Evolutionary conservation across 2,888 invertebrate species (phyloP), one percentile per base, ranked within the genome.

Genomic region (Pasiphila rectangulata): DNA sequence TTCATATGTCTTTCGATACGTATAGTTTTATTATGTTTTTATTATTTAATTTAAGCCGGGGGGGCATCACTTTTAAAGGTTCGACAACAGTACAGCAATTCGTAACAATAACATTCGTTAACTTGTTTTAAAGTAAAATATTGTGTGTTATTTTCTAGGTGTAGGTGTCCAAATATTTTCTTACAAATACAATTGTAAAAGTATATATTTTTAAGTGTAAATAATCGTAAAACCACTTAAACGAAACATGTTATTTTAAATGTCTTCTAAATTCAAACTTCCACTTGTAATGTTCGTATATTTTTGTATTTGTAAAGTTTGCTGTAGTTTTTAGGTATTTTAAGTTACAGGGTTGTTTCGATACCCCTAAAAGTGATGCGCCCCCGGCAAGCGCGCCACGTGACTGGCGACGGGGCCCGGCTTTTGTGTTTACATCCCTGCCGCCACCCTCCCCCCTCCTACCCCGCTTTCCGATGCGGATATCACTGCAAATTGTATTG

Each of bases 301-400:
- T 12, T 2, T 5, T 25, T 24, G 25, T 25, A 12, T 25, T 12
- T 4, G 12, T 12, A 12, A 25, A 25, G 13, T 13, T 13, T 27
- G 2, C 7, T 12, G 13, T 27, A 13, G 27, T 27, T 27, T 27
- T 12, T 27, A 7, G 6, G 13, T 4, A 21, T 4, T 6, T 19
- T 19, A 16, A 19, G 38, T 51, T 48, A 43, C 56, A 57, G 49
- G 64, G 62, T 63, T n/a, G 64, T 57, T 63, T 45, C 45, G 59
- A 67, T 63, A 69, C 75, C 82, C 83, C 72, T 81, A 83, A 82
- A 80, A 86, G 87, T 88, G 88, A 88, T 86, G 87, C 86, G 83
- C 84, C 83, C 86, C 85, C 83, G 87, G 83, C 83, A 67, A 74
- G 72, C 77, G 79, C 86, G 77, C 84, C 87, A 88, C 86, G 87